These are phyloP conservation scores for Gordius sp. DNA, from an alignment of 2,888 invertebrate genomes.

Conservation along the genomic window DNA sequence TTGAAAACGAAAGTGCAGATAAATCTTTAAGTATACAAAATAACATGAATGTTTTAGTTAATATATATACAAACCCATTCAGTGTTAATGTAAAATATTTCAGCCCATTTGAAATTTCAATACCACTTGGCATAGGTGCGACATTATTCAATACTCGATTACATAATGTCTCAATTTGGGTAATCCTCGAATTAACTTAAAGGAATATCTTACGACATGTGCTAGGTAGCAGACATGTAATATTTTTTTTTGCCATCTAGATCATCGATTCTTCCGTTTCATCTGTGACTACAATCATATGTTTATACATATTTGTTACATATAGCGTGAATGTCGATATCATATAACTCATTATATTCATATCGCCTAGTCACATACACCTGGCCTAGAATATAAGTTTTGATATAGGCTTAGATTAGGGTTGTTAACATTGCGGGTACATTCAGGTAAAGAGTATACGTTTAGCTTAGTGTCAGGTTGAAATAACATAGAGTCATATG, in stretches of 20 bases:
- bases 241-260: constrained; percentile 1
- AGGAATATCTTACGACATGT: background rate
- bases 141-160: background rate
- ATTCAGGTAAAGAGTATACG: too few species aligned
- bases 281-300: too few species aligned
- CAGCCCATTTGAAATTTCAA: constrained; percentile 3
- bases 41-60: background rate
- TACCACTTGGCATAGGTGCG: background rate
- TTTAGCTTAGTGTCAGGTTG: too few species aligned
- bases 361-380: too few species aligned
- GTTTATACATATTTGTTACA: too few species aligned
- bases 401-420: too few species aligned
- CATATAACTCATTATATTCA: too few species aligned
- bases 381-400: too few species aligned
- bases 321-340: too few species aligned
- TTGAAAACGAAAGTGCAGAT: background rate
- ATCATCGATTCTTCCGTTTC: background rate
- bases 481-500: too few species aligned
- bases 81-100: constrained; percentile 13
- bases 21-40: constrained; percentile 10
- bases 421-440: too few species aligned
- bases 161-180: constrained; percentile 9
- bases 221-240: background rate
- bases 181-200: constrained; percentile 6
- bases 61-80: background rate